Base-by-base conservation (phyloP, 2,113 vertebrate genomes). In the Pipra filicauda region DNA sequence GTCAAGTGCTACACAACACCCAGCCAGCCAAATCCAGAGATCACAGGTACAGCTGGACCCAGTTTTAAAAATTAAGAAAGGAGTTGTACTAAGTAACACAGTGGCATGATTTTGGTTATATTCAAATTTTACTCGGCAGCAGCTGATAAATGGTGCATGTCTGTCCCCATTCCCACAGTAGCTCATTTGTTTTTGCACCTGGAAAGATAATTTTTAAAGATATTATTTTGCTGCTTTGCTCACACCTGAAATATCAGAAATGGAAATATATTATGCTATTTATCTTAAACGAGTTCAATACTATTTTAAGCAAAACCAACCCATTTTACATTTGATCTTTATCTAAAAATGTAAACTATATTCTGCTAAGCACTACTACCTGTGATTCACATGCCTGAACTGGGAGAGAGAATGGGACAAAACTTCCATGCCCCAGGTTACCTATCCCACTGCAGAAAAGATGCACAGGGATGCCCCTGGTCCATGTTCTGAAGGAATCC, bases 401-500 rank as follows among this genome's bases (percentile, higher is more conserved):
- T 27, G 21, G 11, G 24, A 33, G 31, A 41, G 12, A 37, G 15
- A 69, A n/a, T 1, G 5, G 52, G 59, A n/a, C 28, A 26, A 33
- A 41, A 28, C 16, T 26, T 26, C 12, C 52, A 20, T 3, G 11
- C 27, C 26, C 7, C 28, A 26, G 70, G 22, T 28, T 75, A 15
- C 26, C n/a, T 75, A 13, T 26, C n/a, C 8, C 57, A 3, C 19
- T 16, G 48, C 70, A 54, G 15, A 26, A 24, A 12, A 31, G 66
- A 21, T 2, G 8, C 39, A 9, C 2, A 15, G 16, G 52, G 30
- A 66, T 15, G n/a, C 12, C 49, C 20, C 33, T 12, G 35, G 43
- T 23, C 30, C 57, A 13, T 0, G 0, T 14, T 41, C 71, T 33
- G 3, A 66, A 59, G 26, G n/a, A 33, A 61, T 19, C 49, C 31